Evolutionary conservation across 2,113 vertebrate genomes (phyloP).

Genomic region (Craseonycteris thonglongyai): DNA sequence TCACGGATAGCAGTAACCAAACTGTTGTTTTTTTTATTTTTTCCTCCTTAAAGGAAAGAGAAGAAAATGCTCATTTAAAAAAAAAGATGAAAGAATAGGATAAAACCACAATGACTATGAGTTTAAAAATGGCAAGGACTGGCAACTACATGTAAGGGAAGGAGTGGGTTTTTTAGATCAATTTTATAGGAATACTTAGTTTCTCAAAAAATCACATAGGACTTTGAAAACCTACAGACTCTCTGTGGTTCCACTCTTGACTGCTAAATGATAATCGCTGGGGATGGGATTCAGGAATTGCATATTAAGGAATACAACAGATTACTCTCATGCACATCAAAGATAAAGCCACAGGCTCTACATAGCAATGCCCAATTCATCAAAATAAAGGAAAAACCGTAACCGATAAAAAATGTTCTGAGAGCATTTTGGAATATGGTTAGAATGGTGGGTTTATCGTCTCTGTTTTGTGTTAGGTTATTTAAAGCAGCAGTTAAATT

Average conservation of each 20-base stretch:
- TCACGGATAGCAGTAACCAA: background rate
- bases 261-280: constrained; percentile 5
- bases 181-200: background rate
- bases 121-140: background rate
- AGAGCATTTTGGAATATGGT: constrained; percentile 4
- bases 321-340: constrained; percentile 28
- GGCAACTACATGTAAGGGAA: constrained; percentile 7
- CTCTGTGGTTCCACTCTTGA: background rate
- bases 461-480: background rate
- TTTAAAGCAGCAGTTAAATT: constrained; percentile 44
- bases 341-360: constrained; percentile 23
- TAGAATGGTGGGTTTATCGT: constrained; percentile 35
- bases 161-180: constrained; percentile 28
- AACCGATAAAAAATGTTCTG: constrained; percentile 45
- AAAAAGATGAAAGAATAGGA: background rate
- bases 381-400: constrained; percentile 38
- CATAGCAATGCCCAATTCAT: constrained; percentile 40
- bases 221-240: background rate
- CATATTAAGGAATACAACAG: constrained; percentile 34
- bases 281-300: background rate
- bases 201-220: background rate
- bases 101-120: background rate
- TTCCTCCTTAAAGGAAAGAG: background rate
- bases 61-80: background rate
- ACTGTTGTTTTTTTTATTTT: background rate